These are phyloP conservation scores for Pegea sp. DNA, from an alignment of 23 tunicate species.

Conservation along the genomic window DNA sequence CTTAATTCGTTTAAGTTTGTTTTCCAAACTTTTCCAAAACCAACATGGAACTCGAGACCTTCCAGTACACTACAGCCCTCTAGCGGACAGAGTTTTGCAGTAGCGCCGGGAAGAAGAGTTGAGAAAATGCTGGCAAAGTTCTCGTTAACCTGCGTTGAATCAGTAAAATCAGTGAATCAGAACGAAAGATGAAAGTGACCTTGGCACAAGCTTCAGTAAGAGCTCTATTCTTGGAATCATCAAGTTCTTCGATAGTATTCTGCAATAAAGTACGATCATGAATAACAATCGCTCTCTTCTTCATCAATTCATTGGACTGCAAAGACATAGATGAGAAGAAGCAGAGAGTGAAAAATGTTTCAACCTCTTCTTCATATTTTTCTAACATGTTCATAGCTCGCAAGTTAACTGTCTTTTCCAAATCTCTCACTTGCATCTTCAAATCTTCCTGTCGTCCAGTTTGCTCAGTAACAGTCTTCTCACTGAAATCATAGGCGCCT, in stretches of 20 bases:
- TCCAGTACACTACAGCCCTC: constrained; percentile 88
- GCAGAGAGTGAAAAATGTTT: no score
- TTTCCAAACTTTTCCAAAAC: constrained; percentile 96
- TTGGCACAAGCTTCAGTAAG: constrained; percentile 79
- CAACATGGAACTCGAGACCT: constrained; percentile 85
- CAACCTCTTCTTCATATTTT: constrained; percentile 76
- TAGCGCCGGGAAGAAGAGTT: constrained; percentile 83
- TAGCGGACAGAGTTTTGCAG: constrained; percentile 85
- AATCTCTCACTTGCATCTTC: constrained; percentile 35
- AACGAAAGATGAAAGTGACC: no score
- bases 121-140: constrained; percentile 76
- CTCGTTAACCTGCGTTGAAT: constrained; percentile 92
- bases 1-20: constrained; percentile 76
- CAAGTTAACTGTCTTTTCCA: constrained; percentile 75
- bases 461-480: constrained; percentile 57
- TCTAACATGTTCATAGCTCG: constrained; percentile 79
- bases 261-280: constrained; percentile 48
- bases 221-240: constrained; percentile 70
- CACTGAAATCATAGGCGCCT: constrained; percentile 65
- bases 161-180: no score
- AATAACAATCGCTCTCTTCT: constrained; percentile 53
- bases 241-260: constrained; percentile 59
- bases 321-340: no score
- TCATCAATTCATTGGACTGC: constrained; percentile 46
- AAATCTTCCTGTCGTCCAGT: constrained; percentile 39